Evolutionary conservation across 2,888 invertebrate species (phyloP).

Genomic region (Cremastinae sp.): DNA sequence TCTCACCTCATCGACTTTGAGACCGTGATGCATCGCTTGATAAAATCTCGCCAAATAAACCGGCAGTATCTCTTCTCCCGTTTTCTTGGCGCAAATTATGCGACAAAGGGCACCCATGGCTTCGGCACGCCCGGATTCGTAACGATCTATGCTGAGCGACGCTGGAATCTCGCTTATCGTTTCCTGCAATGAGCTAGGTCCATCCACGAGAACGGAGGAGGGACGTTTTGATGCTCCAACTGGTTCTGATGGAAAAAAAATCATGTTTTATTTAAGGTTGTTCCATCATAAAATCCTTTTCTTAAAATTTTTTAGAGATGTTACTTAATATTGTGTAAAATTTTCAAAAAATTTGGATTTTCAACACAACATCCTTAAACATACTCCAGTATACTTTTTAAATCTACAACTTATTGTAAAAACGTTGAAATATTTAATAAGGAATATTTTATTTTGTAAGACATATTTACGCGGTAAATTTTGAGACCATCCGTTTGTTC

Average conservation of each 20-base stretch:
- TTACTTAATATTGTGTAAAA: background rate
- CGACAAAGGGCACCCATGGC: constrained; percentile 97
- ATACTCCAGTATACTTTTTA: no score
- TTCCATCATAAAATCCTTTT: no score
- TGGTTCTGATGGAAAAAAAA: constrained; percentile 72
- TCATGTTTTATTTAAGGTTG: no score
- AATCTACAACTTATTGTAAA: no score
- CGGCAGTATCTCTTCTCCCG: constrained; percentile 95
- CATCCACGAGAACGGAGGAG: constrained; percentile 85
- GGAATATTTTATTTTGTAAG: constrained; percentile 13
- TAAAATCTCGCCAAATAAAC: constrained; percentile 97
- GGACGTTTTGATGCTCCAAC: constrained; percentile 83
- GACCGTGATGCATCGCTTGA: constrained; percentile 93
- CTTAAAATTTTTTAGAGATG: no score
- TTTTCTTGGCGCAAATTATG: constrained; percentile 97
- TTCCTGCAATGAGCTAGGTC: constrained; percentile 85
- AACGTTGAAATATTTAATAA: no score
- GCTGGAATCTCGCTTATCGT: constrained; percentile 85
- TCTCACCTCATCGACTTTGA: constrained; percentile 83
- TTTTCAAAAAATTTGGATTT: no score
- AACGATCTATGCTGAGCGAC: constrained; percentile 88
- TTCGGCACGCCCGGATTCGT: constrained; percentile 94
- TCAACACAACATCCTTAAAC: background rate
- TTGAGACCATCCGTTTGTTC: constrained; percentile 85
- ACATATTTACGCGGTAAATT: constrained; percentile 82